Evolutionary conservation across 2,888 invertebrate species (phyloP).

Genomic region (Polyommatus icarus): DNA sequence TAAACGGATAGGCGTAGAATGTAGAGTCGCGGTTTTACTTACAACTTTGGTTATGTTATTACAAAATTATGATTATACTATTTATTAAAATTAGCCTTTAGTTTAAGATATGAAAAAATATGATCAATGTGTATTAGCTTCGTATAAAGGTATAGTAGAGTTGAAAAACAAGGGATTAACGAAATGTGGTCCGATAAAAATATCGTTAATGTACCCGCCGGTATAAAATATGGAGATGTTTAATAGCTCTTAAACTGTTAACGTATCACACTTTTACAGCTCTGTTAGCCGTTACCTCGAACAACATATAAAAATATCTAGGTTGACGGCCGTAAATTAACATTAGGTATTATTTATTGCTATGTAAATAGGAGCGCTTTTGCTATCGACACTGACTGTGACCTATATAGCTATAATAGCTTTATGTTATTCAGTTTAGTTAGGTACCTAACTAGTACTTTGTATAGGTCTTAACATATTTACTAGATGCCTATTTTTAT

Average conservation of each 20-base stretch:
- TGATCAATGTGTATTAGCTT: background rate
- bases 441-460: background rate
- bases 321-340: constrained; percentile 20
- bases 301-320: constrained; percentile 22
- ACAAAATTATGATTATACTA: too few relatives aligned
- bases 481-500: too few relatives aligned
- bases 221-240: constrained; percentile 15
- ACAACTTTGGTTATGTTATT: too few relatives aligned
- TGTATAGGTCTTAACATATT: background rate
- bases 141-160: background rate
- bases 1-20: background rate
- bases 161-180: constrained; percentile 6
- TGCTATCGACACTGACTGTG: background rate
- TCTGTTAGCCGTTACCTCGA: constrained; percentile 21
- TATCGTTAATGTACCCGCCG: background rate
- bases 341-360: constrained; percentile 27
- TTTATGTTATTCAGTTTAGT: background rate
- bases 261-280: constrained; percentile 13
- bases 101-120: background rate
- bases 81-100: background rate
- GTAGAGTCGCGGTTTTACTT: background rate
- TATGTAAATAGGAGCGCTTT: constrained; percentile 12
- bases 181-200: background rate
- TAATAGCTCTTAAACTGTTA: constrained; percentile 17
- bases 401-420: background rate